Conservation (phyloP, 2,113 vertebrate genomes). For the Protobothrops mucrosquamatus region DNA sequence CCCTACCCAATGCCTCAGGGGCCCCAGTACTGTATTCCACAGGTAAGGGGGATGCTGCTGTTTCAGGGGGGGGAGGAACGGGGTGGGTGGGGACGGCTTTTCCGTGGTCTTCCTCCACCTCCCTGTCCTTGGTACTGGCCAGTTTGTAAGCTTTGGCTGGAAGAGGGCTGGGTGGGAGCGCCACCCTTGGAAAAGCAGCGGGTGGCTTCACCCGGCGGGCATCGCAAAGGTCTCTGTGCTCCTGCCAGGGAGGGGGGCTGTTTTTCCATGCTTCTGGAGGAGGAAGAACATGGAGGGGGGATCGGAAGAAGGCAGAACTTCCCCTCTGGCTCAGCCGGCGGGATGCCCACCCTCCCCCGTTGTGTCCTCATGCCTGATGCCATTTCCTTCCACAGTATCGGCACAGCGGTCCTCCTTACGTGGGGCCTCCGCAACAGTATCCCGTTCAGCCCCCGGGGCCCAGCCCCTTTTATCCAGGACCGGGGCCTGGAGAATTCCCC, state of each 20-base stretch:
- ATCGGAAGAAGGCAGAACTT: neutral
- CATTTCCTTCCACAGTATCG: conserved; percentile 79
- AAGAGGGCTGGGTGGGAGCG: neutral
- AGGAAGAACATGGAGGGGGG: neutral
- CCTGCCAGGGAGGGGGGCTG: neutral
- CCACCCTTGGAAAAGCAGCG: neutral
- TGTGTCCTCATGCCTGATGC: neutral
- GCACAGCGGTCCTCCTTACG: conserved; percentile 85
- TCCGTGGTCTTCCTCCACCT: neutral
- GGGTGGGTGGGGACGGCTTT: no score
- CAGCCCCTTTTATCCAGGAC: conserved; percentile 91
- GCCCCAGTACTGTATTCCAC: conserved; percentile 95
- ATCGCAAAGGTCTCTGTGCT: neutral
- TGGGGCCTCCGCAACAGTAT: conserved; percentile 93
- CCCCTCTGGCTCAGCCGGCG: neutral
- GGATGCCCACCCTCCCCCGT: neutral
- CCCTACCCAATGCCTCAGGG: conserved; percentile 91
- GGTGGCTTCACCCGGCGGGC: neutral
- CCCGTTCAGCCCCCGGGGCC: conserved; percentile 90
- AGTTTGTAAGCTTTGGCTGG: neutral
- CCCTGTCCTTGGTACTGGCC: neutral
- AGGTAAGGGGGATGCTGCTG: conserved; percentile 66
- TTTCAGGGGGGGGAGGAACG: fast-evolving
- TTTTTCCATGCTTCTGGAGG: neutral
- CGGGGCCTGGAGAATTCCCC: conserved; percentile 92